phyloP scores from a whole-genome alignment of 1,140 invertebrate species.

The Drosophila rufa region DNA sequence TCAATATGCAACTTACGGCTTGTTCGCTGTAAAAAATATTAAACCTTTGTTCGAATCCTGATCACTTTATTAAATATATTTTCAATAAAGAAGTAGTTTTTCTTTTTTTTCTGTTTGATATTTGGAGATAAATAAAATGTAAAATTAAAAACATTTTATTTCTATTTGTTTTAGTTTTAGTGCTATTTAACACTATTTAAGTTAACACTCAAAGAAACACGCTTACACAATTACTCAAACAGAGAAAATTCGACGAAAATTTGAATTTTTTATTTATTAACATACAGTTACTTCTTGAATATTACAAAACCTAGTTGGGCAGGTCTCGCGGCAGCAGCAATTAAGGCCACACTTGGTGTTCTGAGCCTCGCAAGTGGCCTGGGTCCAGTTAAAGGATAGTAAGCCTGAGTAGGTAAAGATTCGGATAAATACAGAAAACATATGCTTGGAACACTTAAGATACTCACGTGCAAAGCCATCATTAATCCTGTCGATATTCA shows the following conservation, averaged over 20 bases:
- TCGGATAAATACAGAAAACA: neutral
- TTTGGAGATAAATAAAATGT: too few relatives aligned
- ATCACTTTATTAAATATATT: too few relatives aligned
- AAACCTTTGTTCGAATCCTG: too few relatives aligned
- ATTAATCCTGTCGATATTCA: neutral
- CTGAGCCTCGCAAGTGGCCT: neutral
- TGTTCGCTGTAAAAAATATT: too few relatives aligned
- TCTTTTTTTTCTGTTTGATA: too few relatives aligned
- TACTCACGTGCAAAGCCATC: neutral
- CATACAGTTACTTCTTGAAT: constrained; percentile 17
- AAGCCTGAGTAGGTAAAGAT: constrained; percentile 5
- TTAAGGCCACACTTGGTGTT: constrained; percentile 33
- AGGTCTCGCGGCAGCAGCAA: constrained; percentile 43
- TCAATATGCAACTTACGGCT: too few relatives aligned
- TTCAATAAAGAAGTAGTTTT: too few relatives aligned
- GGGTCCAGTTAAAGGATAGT: neutral
- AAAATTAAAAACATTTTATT: too few relatives aligned
- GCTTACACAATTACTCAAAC: too few relatives aligned
- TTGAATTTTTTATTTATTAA: neutral
- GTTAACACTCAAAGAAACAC: too few relatives aligned
- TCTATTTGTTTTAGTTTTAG: too few relatives aligned
- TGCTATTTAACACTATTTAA: too few relatives aligned
- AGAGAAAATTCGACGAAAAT: neutral
- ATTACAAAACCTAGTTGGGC: constrained; percentile 31
- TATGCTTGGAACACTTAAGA: neutral